Percentiles rank a stretch among this genome's conserved stretches.
Conservation (phyloP, 2,113 vertebrate species). For the Chamaea fasciata region DNA sequence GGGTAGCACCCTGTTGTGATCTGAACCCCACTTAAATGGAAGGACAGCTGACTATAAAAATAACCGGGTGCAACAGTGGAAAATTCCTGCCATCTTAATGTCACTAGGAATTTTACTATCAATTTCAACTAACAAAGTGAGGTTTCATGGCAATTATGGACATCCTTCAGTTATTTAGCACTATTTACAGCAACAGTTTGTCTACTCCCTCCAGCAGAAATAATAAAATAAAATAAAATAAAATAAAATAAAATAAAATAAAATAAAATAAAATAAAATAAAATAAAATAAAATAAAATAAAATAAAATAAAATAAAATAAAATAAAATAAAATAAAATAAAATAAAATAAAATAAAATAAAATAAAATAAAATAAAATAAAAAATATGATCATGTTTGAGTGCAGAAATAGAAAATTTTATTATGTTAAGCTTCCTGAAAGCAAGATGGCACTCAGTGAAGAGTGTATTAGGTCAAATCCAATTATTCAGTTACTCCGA, state of each 20-base stretch:
- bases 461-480: slow-evolving; percentile 18
- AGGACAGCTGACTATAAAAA: background rate
- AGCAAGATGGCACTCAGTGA: background rate
- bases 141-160: background rate
- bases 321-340: background rate
- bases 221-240: background rate
- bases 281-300: background rate
- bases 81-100: background rate
- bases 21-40: background rate
- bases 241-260: background rate
- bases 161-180: background rate
- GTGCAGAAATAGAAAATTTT: background rate
- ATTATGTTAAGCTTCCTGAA: background rate
- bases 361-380: background rate
- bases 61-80: background rate
- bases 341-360: background rate
- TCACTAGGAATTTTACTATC: background rate
- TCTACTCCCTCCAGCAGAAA: background rate
- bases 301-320: background rate
- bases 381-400: background rate
- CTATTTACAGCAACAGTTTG: background rate
- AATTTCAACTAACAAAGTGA: background rate
- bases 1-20: background rate
- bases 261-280: background rate
- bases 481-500: slow-evolving; percentile 1